Evolutionary conservation across 2,888 invertebrate species (phyloP).

Genomic region (Orchesellides sinensis): DNA sequence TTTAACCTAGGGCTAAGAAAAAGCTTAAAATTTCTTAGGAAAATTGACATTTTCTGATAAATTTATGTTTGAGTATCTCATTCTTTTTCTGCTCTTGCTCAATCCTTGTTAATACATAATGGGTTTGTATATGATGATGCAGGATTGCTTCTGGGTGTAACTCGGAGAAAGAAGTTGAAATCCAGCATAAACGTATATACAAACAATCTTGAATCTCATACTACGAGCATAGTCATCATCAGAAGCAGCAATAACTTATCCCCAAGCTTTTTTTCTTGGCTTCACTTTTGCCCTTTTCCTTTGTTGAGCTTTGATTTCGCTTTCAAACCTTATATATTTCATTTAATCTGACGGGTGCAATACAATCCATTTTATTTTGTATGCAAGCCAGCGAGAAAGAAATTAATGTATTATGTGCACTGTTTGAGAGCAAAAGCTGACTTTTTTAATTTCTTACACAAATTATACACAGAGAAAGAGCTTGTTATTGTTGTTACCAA

Average conservation of each 20-base stretch:
- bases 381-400: background rate
- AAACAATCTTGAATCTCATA: conserved; percentile 28
- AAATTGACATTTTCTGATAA: conserved; percentile 75
- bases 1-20: too few relatives aligned
- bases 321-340: conserved; percentile 39
- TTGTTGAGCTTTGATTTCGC: conserved; percentile 39
- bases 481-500: background rate
- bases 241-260: conserved; percentile 49
- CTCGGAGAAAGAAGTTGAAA: background rate
- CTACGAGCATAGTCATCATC: conserved; percentile 9
- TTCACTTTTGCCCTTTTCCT: background rate
- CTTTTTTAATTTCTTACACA: background rate
- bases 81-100: conserved; percentile 20
- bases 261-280: conserved; percentile 27
- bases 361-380: conserved; percentile 16
- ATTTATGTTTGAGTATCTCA: conserved; percentile 71
- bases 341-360: conserved; percentile 23
- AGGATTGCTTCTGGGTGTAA: conserved; percentile 46
- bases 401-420: background rate
- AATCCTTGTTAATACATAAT: conserved; percentile 19
- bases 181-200: background rate
- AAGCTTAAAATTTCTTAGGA: conserved; percentile 44
- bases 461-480: too few relatives aligned
- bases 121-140: conserved; percentile 13
- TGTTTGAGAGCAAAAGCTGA: background rate